Conservation (phyloP, 2,888 invertebrate species). For the Lasioglossum morio region DNA sequence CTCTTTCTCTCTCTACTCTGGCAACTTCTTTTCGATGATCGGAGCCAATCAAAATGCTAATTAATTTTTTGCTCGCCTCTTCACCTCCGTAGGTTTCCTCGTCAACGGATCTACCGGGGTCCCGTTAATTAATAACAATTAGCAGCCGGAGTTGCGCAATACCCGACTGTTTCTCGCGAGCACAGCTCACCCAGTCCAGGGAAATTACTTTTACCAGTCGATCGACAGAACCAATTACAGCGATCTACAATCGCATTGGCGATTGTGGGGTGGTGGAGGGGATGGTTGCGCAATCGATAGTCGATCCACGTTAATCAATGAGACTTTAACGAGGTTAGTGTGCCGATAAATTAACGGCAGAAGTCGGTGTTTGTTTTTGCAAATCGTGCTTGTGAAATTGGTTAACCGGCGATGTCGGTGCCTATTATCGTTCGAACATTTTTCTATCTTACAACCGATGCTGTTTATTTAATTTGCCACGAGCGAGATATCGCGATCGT, state of each 20-base stretch:
- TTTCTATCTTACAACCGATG: neutral
- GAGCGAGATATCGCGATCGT: neutral
- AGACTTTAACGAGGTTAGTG: slow-evolving; percentile 21
- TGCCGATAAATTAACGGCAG: slow-evolving; percentile 19
- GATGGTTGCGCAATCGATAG: slow-evolving; percentile 20
- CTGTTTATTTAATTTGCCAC: slow-evolving; percentile 5
- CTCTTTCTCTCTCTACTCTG: neutral
- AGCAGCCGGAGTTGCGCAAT: slow-evolving; percentile 21
- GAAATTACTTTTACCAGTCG: slow-evolving; percentile 20
- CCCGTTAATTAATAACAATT: slow-evolving; percentile 52
- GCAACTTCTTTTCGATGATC: slow-evolving; percentile 3
- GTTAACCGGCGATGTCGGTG: neutral
- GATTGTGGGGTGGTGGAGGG: neutral
- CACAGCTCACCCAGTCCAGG: neutral
- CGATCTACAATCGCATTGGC: slow-evolving; percentile 19
- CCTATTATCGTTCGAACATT: slow-evolving; percentile 25
- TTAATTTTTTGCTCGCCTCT: slow-evolving; percentile 26
- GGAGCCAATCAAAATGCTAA: slow-evolving; percentile 50
- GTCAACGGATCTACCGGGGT: neutral
- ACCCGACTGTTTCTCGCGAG: neutral
- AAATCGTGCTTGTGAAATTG: slow-evolving; percentile 16
- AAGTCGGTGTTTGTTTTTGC: slow-evolving; percentile 24
- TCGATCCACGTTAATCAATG: slow-evolving; percentile 13
- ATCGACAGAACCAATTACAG: slow-evolving; percentile 20
- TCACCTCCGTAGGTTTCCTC: slow-evolving; percentile 28